Percentiles rank a stretch among this genome's conserved stretches.
These are phyloP conservation scores for Drosophila truncata DNA, from an alignment of 1,140 invertebrate species.

Conservation along the genomic window DNA sequence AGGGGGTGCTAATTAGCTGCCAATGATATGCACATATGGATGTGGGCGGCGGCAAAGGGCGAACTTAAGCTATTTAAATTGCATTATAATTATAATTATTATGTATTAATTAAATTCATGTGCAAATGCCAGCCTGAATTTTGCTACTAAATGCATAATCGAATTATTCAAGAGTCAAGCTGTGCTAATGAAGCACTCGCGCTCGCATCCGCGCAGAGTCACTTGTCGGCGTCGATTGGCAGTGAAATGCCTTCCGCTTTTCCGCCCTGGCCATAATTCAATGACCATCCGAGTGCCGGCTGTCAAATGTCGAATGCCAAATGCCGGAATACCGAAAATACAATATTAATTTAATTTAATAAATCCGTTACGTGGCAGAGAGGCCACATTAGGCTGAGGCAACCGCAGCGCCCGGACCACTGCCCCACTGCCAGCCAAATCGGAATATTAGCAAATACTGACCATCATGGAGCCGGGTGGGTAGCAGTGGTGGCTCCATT, in stretches of 20 bases:
- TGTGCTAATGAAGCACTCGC: conserved; percentile 36
- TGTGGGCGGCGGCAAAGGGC: not conserved
- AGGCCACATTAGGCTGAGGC: conserved; percentile 26
- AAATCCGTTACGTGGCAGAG: conserved; percentile 30
- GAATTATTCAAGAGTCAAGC: conserved; percentile 43
- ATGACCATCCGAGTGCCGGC: conserved; percentile 14
- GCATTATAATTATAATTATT: conserved; percentile 48
- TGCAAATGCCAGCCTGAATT: conserved; percentile 24
- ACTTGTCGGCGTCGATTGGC: conserved; percentile 21
- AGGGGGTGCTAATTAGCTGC: conserved; percentile 40
- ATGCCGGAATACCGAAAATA: conserved; percentile 22
- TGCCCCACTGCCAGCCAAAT: conserved; percentile 1
- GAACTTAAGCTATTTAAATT: conserved; percentile 57
- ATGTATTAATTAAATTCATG: conserved; percentile 60
- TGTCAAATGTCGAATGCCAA: conserved; percentile 26
- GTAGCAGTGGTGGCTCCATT: conserved; percentile 32
- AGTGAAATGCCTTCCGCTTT: not conserved
- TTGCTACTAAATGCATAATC: conserved; percentile 39
- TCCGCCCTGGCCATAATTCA: conserved; percentile 5
- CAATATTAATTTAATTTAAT: conserved; percentile 54
- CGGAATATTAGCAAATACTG: not conserved
- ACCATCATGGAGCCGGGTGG: conserved; percentile 7
- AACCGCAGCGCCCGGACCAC: conserved; percentile 21
- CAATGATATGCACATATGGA: conserved; percentile 16
- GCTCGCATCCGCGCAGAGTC: conserved; percentile 11